Evolutionary conservation across 2,797 vertebrate species (phyloP).

Genomic region (Pangasius djambal): DNA sequence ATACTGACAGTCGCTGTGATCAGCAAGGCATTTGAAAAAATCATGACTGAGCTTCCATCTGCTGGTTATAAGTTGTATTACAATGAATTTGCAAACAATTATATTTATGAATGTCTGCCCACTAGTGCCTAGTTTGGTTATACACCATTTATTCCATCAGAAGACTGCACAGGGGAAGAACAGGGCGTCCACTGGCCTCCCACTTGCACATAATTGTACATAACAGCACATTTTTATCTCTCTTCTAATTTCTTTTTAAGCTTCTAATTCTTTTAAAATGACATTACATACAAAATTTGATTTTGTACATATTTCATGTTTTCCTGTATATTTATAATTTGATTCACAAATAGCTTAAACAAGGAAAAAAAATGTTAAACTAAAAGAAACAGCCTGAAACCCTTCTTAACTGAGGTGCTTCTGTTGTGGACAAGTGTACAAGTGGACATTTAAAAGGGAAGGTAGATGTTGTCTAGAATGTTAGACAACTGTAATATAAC

Average conservation of each 20-base stretch:
- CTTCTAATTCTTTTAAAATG: background rate
- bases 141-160: background rate
- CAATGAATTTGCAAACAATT: background rate
- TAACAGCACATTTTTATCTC: background rate
- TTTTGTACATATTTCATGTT: background rate
- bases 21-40: background rate
- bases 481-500: background rate
- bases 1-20: background rate
- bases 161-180: background rate
- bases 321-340: background rate
- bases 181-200: background rate
- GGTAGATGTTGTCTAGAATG: background rate
- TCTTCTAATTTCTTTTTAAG: background rate
- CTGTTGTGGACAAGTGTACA: no score
- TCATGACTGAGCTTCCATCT: slow-evolving; percentile 39
- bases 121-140: slow-evolving; percentile 26
- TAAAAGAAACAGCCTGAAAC: background rate
- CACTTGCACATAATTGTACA: background rate
- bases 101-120: slow-evolving; percentile 13
- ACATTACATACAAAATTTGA: background rate
- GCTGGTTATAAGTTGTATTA: slow-evolving; percentile 29
- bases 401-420: no score
- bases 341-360: background rate
- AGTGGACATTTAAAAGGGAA: background rate
- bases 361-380: no score